Conservation (phyloP, 2,797 vertebrate genomes). For the Sternotherus odoratus region DNA sequence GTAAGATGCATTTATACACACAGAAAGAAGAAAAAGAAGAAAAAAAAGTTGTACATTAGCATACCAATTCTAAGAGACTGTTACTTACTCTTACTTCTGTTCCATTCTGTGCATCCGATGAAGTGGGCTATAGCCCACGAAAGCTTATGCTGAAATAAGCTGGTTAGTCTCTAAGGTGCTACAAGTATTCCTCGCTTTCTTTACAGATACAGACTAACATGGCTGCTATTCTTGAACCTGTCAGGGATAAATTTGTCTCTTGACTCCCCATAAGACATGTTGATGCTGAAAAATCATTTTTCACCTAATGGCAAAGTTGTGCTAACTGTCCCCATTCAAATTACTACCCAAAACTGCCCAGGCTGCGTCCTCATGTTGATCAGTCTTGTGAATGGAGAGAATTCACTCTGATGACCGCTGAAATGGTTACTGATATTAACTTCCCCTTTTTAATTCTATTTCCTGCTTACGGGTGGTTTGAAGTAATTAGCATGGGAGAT, state of each 20-base stretch:
- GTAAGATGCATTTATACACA: too few species aligned
- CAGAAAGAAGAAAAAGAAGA: too few species aligned
- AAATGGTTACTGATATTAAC: constrained; percentile 23
- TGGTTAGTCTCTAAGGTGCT: too few species aligned
- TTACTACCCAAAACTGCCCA: constrained; percentile 13
- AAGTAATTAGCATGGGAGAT: not conserved
- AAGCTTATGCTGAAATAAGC: too few species aligned
- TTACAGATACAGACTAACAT: too few species aligned
- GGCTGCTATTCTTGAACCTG: too few species aligned
- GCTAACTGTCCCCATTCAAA: not conserved
- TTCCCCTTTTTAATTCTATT: constrained; percentile 39
- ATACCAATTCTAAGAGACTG: too few species aligned
- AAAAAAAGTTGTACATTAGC: too few species aligned
- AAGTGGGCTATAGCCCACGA: too few species aligned
- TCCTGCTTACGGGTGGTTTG: constrained; percentile 10
- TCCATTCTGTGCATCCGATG: too few species aligned
- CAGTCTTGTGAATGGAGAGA: not conserved
- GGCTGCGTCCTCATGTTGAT: constrained; percentile 51
- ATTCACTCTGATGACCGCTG: not conserved
- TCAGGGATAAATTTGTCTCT: constrained; percentile 12
- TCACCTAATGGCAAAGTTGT: not conserved
- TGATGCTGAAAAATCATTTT: not conserved
- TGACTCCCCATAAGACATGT: constrained; percentile 14
- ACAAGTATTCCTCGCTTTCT: too few species aligned
- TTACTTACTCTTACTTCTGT: too few species aligned